Evolutionary conservation across 2,797 vertebrate genomes (phyloP), one percentile per base, ranked within the genome.

Genomic region (Sparidentex hasta): DNA sequence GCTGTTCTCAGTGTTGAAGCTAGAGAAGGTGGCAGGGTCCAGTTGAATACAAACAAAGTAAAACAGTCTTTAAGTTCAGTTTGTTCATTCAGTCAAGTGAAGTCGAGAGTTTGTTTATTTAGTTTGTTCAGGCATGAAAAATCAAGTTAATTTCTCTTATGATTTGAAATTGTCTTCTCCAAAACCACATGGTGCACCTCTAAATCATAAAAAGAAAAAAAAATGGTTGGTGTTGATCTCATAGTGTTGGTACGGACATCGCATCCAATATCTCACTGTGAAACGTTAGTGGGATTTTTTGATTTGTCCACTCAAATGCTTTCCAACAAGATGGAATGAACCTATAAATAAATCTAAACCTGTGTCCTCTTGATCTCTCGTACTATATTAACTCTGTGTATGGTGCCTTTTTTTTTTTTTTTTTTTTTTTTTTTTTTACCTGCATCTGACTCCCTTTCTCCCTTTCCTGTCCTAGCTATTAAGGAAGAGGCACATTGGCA

Each of bases 401-500:
- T 12, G 23, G 57, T 66, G 18, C 47, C 3, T 21, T 23, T 58
- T 38, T 33, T 6, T 29, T 33, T 38, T 38, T 8, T 38, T 33
- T 38, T 38, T 8, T 38, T 21, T 23, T 58, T 38, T 33, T 6
- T 29, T 33, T 38, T 38, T 8, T 38, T 52, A 11, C 18, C 18
- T 69, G 17, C 72, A 11, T 81, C 54, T 88, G 25, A 78, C 43
- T 56, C 14, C 3, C 3, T 76, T 38, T 67, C 29, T 63, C 9
- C 16, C 17, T 74, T 25, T 16, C 61, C 72, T 73, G 81, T 73
- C 47, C 11, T 47, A 99, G 98, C 94, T 99, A 78, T 95, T 99
- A 93, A 95, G 98, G 92, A 99, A 99, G 94, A 96, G 98, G 87
- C 98, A 99, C 92, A 99, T 99, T 56, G 98, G 98, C 92, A 99